Evolutionary conservation across 2,888 invertebrate species (phyloP), one percentile per base, ranked within the genome.

Genomic region (Polia nebulosa): DNA sequence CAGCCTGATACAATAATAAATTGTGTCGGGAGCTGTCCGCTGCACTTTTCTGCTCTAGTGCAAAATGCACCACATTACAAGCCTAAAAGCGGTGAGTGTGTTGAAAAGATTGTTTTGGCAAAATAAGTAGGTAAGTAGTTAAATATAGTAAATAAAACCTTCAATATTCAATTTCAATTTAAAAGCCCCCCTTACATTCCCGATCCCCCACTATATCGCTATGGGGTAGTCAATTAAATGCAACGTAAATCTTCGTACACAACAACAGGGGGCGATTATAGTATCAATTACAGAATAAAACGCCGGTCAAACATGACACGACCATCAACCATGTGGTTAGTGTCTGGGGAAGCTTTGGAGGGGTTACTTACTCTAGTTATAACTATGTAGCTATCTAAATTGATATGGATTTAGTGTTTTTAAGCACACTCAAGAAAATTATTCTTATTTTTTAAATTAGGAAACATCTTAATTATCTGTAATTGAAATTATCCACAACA

Each of bases 211-310:
- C 55, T 34, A 53, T n/a, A 39, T 20, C 0, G 59, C 11, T 13
- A 56, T 52, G 27, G 64, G 72, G 72, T 61, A 77, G 74, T 72
- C 74, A 77, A 78, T 72, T 75, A 78, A 72, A 71, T 72, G 68
- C 72, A 78, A 78, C 72, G 81, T 86, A 86, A 89, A 87, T 90
- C 90, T 84, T 84, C 75, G 84, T 81, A 74, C 80, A 75, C 79
- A 82, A 84, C 77, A 87, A 92, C 89, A 90, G 90, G 88, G 90
- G 88, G 88, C 84, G 91, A 90, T 93, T 93, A 91, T 85, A 80
- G 88, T 90, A 92, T 93, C 91, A 81, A 84, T 93, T 92, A 90
- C 93, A 78, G 77, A 83, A 83, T 81, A 68, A 80, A 76, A 74
- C 63, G 80, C 67, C 85, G 85, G 82, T 83, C 82, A 78, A 80